Evolutionary conservation across 2,888 invertebrate genomes (phyloP).

Genomic region (Hyles lineata): DNA sequence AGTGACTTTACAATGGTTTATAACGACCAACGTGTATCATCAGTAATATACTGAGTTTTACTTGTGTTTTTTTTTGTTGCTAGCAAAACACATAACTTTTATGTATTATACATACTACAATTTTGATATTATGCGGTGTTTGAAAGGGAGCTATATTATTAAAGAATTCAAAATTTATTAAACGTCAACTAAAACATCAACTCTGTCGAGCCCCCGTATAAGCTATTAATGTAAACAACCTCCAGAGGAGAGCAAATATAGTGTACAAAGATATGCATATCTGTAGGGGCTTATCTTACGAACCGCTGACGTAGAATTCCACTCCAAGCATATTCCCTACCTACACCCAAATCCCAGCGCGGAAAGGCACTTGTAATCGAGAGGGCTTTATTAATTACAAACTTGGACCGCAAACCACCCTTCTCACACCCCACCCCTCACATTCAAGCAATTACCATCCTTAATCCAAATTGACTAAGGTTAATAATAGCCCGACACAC

Average conservation of each 20-base stretch:
- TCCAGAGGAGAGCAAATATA: conserved; percentile 7
- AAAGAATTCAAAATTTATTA: not conserved
- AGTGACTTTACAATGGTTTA: too few relatives aligned
- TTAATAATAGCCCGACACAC: conserved; percentile 67
- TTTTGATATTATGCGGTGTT: too few relatives aligned
- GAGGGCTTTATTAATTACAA: conserved; percentile 84
- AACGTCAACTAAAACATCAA: not conserved
- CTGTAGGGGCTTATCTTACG: conserved; percentile 23
- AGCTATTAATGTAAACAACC: not conserved
- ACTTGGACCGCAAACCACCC: conserved; percentile 78
- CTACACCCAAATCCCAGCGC: conserved; percentile 61
- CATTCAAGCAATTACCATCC: conserved; percentile 65
- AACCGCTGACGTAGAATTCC: conserved; percentile 17
- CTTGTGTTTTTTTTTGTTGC: too few relatives aligned
- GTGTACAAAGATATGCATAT: conserved; percentile 4
- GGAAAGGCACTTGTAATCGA: conserved; percentile 84
- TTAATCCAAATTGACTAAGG: conserved; percentile 67
- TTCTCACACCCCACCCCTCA: conserved; percentile 46
- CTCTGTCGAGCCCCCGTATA: not conserved
- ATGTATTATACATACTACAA: too few relatives aligned
- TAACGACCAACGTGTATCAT: too few relatives aligned
- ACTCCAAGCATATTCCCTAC: conserved; percentile 24
- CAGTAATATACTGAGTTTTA: too few relatives aligned
- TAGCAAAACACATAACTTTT: too few relatives aligned
- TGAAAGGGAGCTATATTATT: too few relatives aligned